These are phyloP conservation scores for Elmis aenea DNA, from an alignment of 2,888 invertebrate species.

Conservation along the genomic window DNA sequence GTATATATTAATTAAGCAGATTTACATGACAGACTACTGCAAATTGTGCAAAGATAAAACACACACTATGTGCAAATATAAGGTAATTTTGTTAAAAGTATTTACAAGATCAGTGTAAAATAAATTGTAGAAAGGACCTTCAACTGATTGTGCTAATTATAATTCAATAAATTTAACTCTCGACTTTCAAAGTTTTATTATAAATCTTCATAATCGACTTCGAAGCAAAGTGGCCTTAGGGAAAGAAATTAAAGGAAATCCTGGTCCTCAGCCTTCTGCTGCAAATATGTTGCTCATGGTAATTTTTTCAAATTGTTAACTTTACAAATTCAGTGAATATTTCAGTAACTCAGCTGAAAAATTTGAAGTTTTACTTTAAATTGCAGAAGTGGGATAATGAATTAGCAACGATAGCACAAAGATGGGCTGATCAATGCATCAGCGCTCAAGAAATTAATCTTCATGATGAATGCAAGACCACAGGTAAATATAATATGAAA, in stretches of 20 bases:
- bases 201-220: slow-evolving; percentile 5
- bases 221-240: slow-evolving; percentile 7
- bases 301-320: neutral
- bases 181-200: slow-evolving; percentile 3
- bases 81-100: no score
- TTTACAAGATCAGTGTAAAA: no score
- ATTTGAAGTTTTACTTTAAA: neutral
- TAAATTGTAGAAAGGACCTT: slow-evolving; percentile 2
- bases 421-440: slow-evolving; percentile 12
- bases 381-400: slow-evolving; percentile 10
- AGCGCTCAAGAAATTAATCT: neutral
- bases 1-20: no score
- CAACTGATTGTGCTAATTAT: slow-evolving; percentile 1
- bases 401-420: slow-evolving; percentile 8
- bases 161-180: slow-evolving; percentile 1
- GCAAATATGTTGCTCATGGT: slow-evolving; percentile 6
- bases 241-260: slow-evolving; percentile 2
- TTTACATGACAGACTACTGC: slow-evolving; percentile 8
- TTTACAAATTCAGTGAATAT: no score
- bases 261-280: slow-evolving; percentile 3
- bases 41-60: slow-evolving; percentile 6
- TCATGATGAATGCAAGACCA: slow-evolving; percentile 5
- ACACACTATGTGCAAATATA: slow-evolving; percentile 11
- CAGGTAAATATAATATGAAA: slow-evolving; percentile 3
- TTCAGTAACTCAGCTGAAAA: no score